A percentile compares a stretch with the other conserved stretches of the same genome.
These are phyloP conservation scores for Callyntrura guangdongensis DNA, from an alignment of 2,888 invertebrate species.

Conservation along the genomic window DNA sequence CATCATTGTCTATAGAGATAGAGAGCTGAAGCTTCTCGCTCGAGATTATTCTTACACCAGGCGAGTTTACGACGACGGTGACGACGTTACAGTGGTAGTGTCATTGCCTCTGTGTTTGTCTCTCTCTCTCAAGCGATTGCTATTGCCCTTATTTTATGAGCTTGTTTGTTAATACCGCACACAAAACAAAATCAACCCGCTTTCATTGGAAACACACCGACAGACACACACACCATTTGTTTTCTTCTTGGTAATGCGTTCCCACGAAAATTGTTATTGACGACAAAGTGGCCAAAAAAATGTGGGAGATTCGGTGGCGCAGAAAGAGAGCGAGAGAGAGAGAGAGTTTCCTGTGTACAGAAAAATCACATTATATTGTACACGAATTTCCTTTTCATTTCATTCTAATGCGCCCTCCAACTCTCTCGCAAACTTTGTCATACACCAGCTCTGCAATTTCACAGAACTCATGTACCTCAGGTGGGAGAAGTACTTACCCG, in stretches of 20 bases:
- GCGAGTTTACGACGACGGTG: neutral
- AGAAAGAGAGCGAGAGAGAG: slow-evolving; percentile 18
- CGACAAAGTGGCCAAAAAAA: neutral
- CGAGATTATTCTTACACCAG: no score
- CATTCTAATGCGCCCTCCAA: no score
- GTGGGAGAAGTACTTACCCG: no score
- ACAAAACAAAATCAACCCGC: slow-evolving; percentile 41
- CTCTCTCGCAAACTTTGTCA: no score
- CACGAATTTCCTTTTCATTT: slow-evolving; percentile 15
- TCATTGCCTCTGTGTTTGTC: no score
- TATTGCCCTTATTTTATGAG: slow-evolving; percentile 11
- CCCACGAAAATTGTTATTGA: slow-evolving; percentile 26
- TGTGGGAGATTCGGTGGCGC: neutral
- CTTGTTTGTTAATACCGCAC: slow-evolving; percentile 32
- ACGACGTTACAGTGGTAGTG: neutral
- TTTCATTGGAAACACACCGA: no score
- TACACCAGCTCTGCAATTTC: no score
- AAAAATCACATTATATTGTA: slow-evolving; percentile 7
- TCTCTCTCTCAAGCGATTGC: slow-evolving; percentile 44
- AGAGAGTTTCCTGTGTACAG: neutral
- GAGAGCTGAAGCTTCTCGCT: no score
- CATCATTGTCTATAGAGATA: no score
- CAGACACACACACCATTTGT: no score
- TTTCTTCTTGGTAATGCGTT: slow-evolving; percentile 26
- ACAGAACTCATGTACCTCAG: no score